Evolutionary conservation across 2,113 vertebrate species (phyloP).

Genomic region (Pelecanus crispus): DNA sequence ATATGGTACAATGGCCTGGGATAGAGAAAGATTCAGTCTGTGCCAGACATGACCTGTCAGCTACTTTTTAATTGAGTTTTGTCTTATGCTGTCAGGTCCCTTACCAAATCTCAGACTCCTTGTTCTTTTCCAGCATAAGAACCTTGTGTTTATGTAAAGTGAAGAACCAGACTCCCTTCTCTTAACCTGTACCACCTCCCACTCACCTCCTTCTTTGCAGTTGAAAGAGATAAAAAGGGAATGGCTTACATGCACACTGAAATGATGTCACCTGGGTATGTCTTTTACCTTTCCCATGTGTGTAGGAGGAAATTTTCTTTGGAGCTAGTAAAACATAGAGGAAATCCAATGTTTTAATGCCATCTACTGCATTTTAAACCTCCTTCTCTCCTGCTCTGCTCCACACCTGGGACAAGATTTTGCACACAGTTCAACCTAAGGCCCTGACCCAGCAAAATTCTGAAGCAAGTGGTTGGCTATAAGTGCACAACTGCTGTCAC

Average conservation of each 20-base stretch:
- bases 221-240: background rate
- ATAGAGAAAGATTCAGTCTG: background rate
- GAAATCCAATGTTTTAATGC: background rate
- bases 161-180: background rate
- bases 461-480: background rate
- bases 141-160: background rate
- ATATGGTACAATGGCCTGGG: background rate
- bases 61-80: conserved; percentile 2
- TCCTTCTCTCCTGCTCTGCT: background rate
- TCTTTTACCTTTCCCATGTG: background rate
- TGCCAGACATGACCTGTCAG: background rate
- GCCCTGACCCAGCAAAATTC: background rate
- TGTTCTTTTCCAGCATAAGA: background rate
- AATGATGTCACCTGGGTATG: background rate
- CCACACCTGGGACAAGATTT: background rate
- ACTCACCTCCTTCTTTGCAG: background rate
- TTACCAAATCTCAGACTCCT: background rate
- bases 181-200: background rate
- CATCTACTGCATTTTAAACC: background rate
- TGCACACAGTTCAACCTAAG: background rate
- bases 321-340: background rate
- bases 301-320: background rate
- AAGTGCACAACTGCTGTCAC: background rate
- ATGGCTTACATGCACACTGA: background rate
- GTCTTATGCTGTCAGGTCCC: background rate